These are phyloP conservation scores for Conchocele bisecta DNA, from an alignment of 2,888 invertebrate species.

Conservation along the genomic window DNA sequence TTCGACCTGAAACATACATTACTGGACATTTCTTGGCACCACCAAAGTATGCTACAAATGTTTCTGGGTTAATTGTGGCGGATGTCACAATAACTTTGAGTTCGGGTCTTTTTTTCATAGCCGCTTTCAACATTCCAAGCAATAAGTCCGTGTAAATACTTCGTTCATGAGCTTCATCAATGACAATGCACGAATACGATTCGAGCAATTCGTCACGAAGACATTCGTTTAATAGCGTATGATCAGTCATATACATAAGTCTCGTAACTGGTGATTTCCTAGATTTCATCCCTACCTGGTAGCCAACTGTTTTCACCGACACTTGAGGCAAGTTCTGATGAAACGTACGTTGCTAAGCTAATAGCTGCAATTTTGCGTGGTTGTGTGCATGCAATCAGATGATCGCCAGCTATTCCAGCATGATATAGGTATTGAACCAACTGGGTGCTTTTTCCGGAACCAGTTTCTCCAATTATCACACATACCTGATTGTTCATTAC, in stretches of 20 bases:
- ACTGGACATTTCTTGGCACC: conserved; percentile 64
- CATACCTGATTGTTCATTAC: conserved; percentile 73
- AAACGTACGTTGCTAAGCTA: conserved; percentile 79
- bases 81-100: conserved; percentile 81
- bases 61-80: conserved; percentile 81
- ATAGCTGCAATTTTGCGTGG: conserved; percentile 82
- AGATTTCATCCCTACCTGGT: conserved; percentile 73
- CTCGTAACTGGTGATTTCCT: conserved; percentile 65
- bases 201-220: conserved; percentile 70
- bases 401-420: conserved; percentile 65
- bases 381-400: conserved; percentile 81
- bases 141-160: conserved; percentile 82
- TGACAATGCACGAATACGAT: conserved; percentile 74
- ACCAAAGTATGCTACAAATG: conserved; percentile 79
- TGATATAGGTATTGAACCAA: conserved; percentile 80
- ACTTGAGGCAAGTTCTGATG: conserved; percentile 73
- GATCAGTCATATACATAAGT: conserved; percentile 81
- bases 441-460: conserved; percentile 83
- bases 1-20: conserved; percentile 78
- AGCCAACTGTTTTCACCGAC: conserved; percentile 77
- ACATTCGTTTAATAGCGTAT: conserved; percentile 79
- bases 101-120: conserved; percentile 70
- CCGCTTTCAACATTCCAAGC: conserved; percentile 79
- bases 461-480: conserved; percentile 81
- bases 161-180: conserved; percentile 83